phyloP scores from a whole-genome alignment of 2,888 invertebrate genomes.

The Cheilosia soror region DNA sequence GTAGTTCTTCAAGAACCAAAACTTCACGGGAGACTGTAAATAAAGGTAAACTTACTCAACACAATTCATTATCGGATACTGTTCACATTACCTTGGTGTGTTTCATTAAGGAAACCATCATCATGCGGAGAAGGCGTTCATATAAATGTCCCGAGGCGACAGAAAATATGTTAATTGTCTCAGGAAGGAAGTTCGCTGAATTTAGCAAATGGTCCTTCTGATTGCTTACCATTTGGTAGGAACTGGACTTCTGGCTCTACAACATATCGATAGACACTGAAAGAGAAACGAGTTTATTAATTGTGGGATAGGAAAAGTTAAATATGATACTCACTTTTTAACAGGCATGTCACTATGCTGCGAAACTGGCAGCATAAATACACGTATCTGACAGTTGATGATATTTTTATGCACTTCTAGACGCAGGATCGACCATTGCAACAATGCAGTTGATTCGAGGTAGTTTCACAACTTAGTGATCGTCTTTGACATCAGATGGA shows the following conservation, averaged over 20 bases:
- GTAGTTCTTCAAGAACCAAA: conserved; percentile 99
- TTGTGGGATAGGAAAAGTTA: background rate
- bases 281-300: background rate
- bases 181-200: conserved; percentile 95
- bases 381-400: conserved; percentile 93
- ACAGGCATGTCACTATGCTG: conserved; percentile 99
- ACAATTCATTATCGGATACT: background rate
- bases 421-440: conserved; percentile 93
- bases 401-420: conserved; percentile 97
- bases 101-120: conserved; percentile 99
- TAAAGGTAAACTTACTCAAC: background rate
- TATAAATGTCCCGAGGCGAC: conserved; percentile 99
- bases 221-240: conserved; percentile 87
- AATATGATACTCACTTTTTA: conserved; percentile 88
- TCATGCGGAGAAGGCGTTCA: conserved; percentile 97
- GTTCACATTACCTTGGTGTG: conserved; percentile 89
- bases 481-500: conserved; percentile 86
- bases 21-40: conserved; percentile 93
- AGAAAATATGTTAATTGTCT: conserved; percentile 98
- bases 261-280: conserved; percentile 98
- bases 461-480: conserved; percentile 85
- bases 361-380: conserved; percentile 96
- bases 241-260: conserved; percentile 95
- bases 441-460: conserved; percentile 80
- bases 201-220: conserved; percentile 91